Evolutionary conservation across 2,888 invertebrate genomes (phyloP).

Genomic region (Hirudinaria manillensis): DNA sequence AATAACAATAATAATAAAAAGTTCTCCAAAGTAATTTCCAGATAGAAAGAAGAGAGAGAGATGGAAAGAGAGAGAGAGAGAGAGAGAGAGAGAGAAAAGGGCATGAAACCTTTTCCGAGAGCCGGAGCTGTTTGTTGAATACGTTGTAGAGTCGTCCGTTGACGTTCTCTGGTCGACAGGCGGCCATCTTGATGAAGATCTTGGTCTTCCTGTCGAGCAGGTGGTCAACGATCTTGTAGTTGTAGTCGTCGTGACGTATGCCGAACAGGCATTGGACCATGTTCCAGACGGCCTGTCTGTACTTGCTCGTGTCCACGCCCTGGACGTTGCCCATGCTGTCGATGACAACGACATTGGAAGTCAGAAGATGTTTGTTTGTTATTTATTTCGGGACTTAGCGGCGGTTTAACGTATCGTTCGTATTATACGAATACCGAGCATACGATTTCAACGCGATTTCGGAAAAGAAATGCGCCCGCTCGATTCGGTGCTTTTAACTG

Average conservation of each 20-base stretch:
- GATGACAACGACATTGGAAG: no score
- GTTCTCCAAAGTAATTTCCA: no score
- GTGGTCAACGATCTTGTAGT: constrained; percentile 78
- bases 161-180: constrained; percentile 76
- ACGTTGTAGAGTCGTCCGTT: constrained; percentile 71
- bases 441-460: no score
- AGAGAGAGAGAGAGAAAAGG: no score
- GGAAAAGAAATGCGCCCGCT: no score
- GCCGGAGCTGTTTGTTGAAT: constrained; percentile 74
- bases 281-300: constrained; percentile 80
- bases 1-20: no score
- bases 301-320: constrained; percentile 76
- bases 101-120: constrained; percentile 85
- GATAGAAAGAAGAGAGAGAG: not conserved
- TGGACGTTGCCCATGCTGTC: constrained; percentile 75
- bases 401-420: no score
- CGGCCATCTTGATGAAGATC: constrained; percentile 76
- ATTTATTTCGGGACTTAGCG: not conserved
- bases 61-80: not conserved
- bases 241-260: constrained; percentile 79
- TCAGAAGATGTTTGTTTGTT: not conserved
- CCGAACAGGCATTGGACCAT: constrained; percentile 82
- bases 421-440: no score
- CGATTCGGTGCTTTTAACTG: no score
- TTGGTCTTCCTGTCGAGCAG: constrained; percentile 73